A percentile compares a stretch with the other conserved stretches of the same genome.
Evolutionary conservation across 2,113 vertebrate species (phyloP).

Genomic region (Sciurus niger): DNA sequence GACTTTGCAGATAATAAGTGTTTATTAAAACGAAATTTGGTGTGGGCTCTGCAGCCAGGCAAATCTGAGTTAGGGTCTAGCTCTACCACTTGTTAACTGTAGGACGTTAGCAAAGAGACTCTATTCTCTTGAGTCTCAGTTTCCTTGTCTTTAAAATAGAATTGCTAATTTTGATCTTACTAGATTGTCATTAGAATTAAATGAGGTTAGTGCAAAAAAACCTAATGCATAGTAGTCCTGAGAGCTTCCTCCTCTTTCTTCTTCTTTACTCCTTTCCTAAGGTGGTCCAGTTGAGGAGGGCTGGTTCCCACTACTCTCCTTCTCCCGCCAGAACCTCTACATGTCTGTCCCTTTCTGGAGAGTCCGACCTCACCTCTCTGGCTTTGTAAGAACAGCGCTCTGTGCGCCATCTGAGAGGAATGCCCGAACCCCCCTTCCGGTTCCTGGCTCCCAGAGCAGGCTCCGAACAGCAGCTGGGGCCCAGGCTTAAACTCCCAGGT

Average conservation of each 20-base stretch:
- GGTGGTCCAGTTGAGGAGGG: not conserved
- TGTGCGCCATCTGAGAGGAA: accelerated
- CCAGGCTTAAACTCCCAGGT: not conserved
- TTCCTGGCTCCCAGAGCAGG: not conserved
- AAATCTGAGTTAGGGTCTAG: not conserved
- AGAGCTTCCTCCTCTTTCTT: not conserved
- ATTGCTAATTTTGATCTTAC: not conserved
- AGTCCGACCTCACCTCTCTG: accelerated
- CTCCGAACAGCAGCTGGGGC: not conserved
- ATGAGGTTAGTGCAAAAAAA: not conserved
- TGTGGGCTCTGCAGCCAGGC: not conserved
- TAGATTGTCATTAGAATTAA: not conserved
- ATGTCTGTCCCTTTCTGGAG: not conserved
- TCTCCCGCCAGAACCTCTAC: not conserved
- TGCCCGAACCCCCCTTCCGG: too few species aligned
- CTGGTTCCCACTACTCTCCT: not conserved
- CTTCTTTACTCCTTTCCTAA: not conserved
- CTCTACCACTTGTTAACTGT: not conserved
- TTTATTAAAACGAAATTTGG: not conserved
- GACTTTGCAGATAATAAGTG: too few species aligned
- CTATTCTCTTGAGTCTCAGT: not conserved
- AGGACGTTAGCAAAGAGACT: accelerated
- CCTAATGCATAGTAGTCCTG: accelerated
- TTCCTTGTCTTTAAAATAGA: not conserved
- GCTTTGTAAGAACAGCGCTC: accelerated